Base-by-base conservation (phyloP, 2,888 invertebrate species). In the Germaria angustata region DNA sequence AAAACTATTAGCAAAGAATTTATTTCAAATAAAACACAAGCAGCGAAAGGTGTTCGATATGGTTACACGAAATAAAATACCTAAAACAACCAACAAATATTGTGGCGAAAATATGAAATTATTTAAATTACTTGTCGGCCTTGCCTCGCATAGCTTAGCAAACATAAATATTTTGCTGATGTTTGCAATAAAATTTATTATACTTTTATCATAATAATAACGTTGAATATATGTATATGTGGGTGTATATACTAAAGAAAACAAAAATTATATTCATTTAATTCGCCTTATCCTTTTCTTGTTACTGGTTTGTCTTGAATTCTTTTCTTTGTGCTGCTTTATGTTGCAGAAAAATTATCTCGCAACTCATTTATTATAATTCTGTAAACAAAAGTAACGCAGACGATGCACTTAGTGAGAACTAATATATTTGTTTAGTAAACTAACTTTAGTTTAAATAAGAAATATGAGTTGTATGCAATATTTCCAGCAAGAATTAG, bases 321-420 rank as follows among this genome's bases (percentile, higher is more conserved):
- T 63, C 46, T 51, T 13, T 51, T 28, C 17, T 66, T 24, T 15
- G 15, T 28, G 59, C 63, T 77, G 77, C 73, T 81, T 81, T 73
- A 78, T 81, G 77, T 81, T 49, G 81, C 81, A 78, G 72, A 81
- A 82, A 82, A 66, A 78, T 75, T 81, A 75, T 78, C 73, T 41
- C 34, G 17, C 73, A 75, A 57, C 13, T 55, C 41, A 57, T 78
- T 78, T 55, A 41, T 72, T 69, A 51, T 20, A 55, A 24, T 34
- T 46, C 7, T 24, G 7, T 4, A n/a, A 57, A 32, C 7, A 68
- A 55, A 28, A 49, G 9, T 22, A 22, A 22, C 32, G 32, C 20
- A 22, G 17, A 13, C 1, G 22, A n/a, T 46, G 63, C 34, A 68
- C 36, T 39, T 11, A 28, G 34, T 36, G 57, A 71, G 36, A 63